These are phyloP conservation scores for Lacerta bilineata DNA, from an alignment of 2,797 vertebrate species.

Conservation along the genomic window DNA sequence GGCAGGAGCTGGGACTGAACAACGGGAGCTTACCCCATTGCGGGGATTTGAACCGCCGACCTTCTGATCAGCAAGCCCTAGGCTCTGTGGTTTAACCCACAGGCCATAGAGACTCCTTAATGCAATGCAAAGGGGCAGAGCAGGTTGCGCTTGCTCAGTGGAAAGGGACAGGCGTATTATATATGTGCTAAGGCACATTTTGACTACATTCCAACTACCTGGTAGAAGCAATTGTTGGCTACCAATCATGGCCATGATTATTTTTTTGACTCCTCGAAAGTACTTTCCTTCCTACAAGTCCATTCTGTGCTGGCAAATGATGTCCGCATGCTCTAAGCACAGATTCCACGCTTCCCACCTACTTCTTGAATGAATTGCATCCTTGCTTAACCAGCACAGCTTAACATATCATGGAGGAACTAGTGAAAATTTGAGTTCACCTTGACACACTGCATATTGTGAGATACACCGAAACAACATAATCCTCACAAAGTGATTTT, in stretches of 20 bases:
- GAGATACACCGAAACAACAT: neutral
- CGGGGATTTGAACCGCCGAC: too few species aligned
- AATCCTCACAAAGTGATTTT: constrained; percentile 1
- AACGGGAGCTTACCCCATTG: too few species aligned
- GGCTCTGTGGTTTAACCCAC: too few species aligned
- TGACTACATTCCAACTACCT: neutral
- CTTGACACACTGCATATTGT: constrained; percentile 1
- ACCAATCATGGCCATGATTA: neutral
- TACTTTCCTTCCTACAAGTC: neutral
- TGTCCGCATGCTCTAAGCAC: neutral
- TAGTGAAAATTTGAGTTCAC: neutral
- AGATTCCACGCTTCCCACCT: neutral
- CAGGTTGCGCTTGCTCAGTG: neutral
- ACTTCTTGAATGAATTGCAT: neutral
- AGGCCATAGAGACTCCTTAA: neutral
- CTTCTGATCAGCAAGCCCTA: too few species aligned
- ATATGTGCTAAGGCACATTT: neutral
- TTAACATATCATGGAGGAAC: constrained; percentile 17
- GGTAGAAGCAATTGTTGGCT: neutral
- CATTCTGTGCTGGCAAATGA: neutral
- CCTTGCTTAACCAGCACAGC: neutral
- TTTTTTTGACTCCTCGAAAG: neutral
- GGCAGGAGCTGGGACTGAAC: too few species aligned
- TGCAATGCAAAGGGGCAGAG: neutral
- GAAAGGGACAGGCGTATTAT: neutral